Conservation (phyloP, 2,797 vertebrate genomes). For the Remorina albescens region DNA sequence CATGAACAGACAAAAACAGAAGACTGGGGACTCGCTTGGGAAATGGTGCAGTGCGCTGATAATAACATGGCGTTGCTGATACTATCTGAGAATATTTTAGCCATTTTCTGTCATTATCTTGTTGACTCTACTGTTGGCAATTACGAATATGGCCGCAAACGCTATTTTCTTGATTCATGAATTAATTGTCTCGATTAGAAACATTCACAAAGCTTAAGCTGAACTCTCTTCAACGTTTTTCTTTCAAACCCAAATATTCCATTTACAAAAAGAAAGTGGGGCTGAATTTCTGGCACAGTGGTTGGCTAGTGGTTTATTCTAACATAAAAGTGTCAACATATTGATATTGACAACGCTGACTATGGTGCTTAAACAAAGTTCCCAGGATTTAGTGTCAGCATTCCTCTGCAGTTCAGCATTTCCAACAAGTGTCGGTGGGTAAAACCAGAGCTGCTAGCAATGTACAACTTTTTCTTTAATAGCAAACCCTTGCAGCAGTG, state of each 20-base stretch:
- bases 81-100: conserved; percentile 10
- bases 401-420: not conserved
- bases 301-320: too few species aligned
- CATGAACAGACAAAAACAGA: conserved; percentile 66
- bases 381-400: not conserved
- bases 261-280: too few species aligned
- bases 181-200: too few species aligned
- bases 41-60: conserved; percentile 58
- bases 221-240: too few species aligned
- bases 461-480: not conserved
- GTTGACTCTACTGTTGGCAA: not conserved
- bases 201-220: too few species aligned
- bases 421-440: not conserved
- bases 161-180: not conserved
- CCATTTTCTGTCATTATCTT: conserved; percentile 2
- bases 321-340: not conserved
- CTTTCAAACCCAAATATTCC: too few species aligned
- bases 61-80: conserved; percentile 29
- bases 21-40: conserved; percentile 55
- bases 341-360: not conserved
- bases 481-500: not conserved
- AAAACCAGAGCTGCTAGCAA: not conserved
- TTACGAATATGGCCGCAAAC: not conserved
- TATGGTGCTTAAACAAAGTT: not conserved
- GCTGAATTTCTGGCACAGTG: too few species aligned